Evolutionary conservation across 2,797 vertebrate genomes (phyloP).

Genomic region (Neosalanx taihuensis): DNA sequence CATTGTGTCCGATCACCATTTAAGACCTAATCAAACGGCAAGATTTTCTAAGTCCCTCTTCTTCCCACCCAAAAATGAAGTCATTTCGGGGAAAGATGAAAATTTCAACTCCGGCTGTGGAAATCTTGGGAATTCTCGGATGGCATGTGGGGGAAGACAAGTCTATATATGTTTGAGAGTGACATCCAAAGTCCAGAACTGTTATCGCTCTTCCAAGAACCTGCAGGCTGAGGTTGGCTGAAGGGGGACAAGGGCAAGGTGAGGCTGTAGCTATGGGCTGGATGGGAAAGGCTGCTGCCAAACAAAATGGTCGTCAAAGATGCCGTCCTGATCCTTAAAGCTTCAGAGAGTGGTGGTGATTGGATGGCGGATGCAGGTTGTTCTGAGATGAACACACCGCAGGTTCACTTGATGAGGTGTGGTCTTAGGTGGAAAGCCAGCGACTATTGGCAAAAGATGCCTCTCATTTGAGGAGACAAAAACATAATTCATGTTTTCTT

Average conservation of each 20-base stretch:
- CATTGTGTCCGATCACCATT: conserved; percentile 49
- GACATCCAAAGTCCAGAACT: conserved; percentile 45
- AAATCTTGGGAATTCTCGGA: conserved; percentile 40
- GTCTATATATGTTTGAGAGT: conserved; percentile 17
- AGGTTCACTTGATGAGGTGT: conserved; percentile 61
- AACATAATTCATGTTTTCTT: conserved; percentile 62
- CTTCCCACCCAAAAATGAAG: conserved; percentile 25
- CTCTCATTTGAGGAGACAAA: conserved; percentile 57
- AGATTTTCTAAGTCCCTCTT: conserved; percentile 49
- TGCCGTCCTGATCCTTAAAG: conserved; percentile 67
- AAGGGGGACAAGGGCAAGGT: conserved; percentile 55
- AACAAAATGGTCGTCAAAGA: conserved; percentile 71
- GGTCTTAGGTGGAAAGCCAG: conserved; percentile 53
- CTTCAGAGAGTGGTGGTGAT: conserved; percentile 67
- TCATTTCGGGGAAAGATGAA: conserved; percentile 37
- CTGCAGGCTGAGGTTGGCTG: conserved; percentile 29
- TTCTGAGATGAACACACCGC: conserved; percentile 54
- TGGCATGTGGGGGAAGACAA: conserved; percentile 17
- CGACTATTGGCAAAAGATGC: conserved; percentile 56
- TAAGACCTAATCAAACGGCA: conserved; percentile 46
- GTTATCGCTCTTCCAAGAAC: conserved; percentile 35
- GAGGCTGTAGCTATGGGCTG: conserved; percentile 18
- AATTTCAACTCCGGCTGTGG: conserved; percentile 36
- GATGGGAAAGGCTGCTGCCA: conserved; percentile 55
- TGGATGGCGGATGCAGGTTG: conserved; percentile 52